These are phyloP conservation scores for Ctenoplectra terminalis DNA, from an alignment of 1,140 invertebrate species.

Conservation along the genomic window DNA sequence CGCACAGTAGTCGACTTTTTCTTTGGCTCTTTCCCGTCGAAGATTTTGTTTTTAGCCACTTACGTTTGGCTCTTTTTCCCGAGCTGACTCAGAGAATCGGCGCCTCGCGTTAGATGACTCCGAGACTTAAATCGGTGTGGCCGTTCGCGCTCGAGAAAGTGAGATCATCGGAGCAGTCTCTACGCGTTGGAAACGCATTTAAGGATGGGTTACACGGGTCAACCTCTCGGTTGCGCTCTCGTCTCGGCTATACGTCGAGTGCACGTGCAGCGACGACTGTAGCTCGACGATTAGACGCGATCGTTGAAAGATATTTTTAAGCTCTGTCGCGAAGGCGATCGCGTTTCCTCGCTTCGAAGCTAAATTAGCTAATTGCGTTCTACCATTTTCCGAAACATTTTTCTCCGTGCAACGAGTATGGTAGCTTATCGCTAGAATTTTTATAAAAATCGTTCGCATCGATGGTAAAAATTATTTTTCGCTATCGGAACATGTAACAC, in stretches of 20 bases:
- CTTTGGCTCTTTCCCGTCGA: not conserved
- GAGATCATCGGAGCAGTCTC: constrained; percentile 38
- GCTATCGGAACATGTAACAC: no score
- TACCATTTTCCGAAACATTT: no score
- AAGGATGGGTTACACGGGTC: constrained; percentile 54
- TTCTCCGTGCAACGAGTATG: not conserved
- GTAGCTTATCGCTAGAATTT: not conserved
- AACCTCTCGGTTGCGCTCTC: constrained; percentile 33
- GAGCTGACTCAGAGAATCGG: constrained; percentile 9
- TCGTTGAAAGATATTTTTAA: constrained; percentile 51
- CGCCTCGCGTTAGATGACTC: not conserved
- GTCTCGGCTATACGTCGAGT: not conserved
- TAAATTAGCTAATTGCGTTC: no score
- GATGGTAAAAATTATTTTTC: no score
- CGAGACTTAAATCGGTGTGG: constrained; percentile 20
- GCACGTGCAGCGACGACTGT: constrained; percentile 19
- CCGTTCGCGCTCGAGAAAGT: constrained; percentile 36
- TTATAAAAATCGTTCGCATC: no score
- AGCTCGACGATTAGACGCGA: constrained; percentile 26
- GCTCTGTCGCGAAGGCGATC: constrained; percentile 7
- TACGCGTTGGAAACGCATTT: constrained; percentile 29
- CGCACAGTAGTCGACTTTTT: not conserved
- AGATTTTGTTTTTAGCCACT: not conserved
- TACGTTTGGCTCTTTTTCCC: constrained; percentile 30
- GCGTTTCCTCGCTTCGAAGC: not conserved